Conservation (phyloP, 2,888 invertebrate species). For the Synergus gifuensis region DNA sequence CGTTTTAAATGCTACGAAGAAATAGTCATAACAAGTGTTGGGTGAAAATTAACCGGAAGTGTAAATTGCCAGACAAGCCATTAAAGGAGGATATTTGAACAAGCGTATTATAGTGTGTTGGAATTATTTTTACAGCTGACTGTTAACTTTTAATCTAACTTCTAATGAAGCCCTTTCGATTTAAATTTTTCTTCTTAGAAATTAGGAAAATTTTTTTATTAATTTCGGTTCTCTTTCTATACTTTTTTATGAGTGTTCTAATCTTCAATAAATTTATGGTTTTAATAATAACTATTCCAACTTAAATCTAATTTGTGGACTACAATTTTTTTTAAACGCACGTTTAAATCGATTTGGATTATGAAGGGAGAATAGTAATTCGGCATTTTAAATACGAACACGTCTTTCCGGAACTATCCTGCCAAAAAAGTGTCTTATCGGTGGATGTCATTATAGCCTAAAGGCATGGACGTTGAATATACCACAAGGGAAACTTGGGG, state of each 20-base stretch:
- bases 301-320: no score
- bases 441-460: neutral
- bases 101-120: neutral
- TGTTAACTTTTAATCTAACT: neutral
- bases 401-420: neutral
- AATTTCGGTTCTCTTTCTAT: no score
- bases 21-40: neutral
- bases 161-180: neutral
- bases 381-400: neutral
- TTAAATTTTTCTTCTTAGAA: neutral
- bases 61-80: neutral
- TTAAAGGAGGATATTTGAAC: neutral
- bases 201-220: neutral
- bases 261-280: no score
- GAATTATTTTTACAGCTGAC: neutral
- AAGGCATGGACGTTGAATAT: neutral
- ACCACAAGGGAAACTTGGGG: neutral
- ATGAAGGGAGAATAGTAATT: neutral
- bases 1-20: neutral
- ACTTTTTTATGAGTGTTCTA: no score
- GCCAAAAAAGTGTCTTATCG: neutral
- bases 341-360: neutral
- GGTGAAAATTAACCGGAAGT: neutral
- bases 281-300: no score
- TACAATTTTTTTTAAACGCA: neutral